Evolutionary conservation across 2,888 invertebrate species (phyloP), one percentile per base, ranked within the genome.

Genomic region (Hypercompe scribonia): DNA sequence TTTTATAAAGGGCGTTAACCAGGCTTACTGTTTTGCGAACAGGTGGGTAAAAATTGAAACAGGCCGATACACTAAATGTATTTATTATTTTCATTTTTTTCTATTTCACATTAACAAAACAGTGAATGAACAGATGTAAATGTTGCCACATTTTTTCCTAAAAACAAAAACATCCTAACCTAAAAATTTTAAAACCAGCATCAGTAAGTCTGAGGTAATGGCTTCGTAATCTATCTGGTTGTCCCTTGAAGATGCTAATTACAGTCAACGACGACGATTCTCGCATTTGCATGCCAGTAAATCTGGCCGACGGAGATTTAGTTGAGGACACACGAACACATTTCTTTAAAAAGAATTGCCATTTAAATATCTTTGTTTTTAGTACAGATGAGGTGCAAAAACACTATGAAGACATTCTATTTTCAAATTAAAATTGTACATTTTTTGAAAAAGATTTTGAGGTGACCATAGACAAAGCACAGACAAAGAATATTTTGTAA

Each of bases 251-350:
- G 66, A 76, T 65, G 86, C 88, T 89, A 91, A 92, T 91, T 91
- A 91, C 87, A 87, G 83, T 82, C 81, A 85, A 81, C 86, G 81
- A 73, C 73, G 76, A 74, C 84, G 74, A 31, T 58, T 69, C 80
- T 77, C 81, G 90, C 90, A 90, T 91, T 91, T 90, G 87, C 87
- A 86, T 86, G 84, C 86, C 84, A 83, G 85, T 88, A 90, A 90
- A 91, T 90, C 89, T 88, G 87, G 85, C 71, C 76, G 73, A 65
- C 84, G 82, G 80, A 88, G 89, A 86, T 88, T 88, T 89, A 88
- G 82, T 81, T 80, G 78, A 81, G 82, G 85, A 87, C 87, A 85
- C 84, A 80, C 83, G 84, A 86, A 89, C 87, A 87, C 89, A 91
- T 89, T 88, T 88, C 87, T 84, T 84, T 83, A 72, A 81, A 83